Conservation (phyloP, 2,113 vertebrate species). For the Myanophis thanlyinensis region DNA sequence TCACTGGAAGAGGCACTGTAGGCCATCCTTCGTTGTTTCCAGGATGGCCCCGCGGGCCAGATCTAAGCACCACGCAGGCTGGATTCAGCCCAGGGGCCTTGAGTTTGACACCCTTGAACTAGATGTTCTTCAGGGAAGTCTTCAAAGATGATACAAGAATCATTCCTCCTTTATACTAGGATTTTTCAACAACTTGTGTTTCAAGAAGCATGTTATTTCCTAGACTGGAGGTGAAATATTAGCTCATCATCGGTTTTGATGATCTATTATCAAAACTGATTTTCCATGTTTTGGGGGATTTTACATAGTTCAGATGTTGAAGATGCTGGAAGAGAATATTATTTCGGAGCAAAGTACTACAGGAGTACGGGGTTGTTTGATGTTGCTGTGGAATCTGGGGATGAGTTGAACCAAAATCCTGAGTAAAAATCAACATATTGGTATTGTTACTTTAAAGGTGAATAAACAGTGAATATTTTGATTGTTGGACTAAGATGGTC, state of each 20-base stretch:
- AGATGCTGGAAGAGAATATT: background rate
- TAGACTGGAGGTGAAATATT: background rate
- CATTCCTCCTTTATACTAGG: background rate
- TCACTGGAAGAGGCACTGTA: too few relatives aligned
- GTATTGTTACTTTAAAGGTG: background rate
- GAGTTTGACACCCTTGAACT: too few relatives aligned
- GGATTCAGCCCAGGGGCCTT: too few relatives aligned
- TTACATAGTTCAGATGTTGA: background rate
- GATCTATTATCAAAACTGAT: background rate
- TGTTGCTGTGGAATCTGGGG: background rate
- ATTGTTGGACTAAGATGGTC: background rate
- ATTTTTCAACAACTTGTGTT: background rate
- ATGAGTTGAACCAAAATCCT: background rate
- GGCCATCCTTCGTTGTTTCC: too few relatives aligned
- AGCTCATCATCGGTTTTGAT: too few relatives aligned
- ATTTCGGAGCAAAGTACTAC: background rate
- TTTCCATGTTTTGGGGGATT: background rate
- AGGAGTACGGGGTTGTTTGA: background rate
- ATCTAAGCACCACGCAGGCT: too few relatives aligned
- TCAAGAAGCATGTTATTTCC: background rate
- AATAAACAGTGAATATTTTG: background rate
- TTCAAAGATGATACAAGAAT: background rate
- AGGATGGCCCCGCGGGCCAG: too few relatives aligned
- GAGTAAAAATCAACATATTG: background rate
- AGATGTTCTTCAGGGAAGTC: background rate